Evolutionary conservation across 2,888 invertebrate species (phyloP).

Genomic region (Tipula lateralis): DNA sequence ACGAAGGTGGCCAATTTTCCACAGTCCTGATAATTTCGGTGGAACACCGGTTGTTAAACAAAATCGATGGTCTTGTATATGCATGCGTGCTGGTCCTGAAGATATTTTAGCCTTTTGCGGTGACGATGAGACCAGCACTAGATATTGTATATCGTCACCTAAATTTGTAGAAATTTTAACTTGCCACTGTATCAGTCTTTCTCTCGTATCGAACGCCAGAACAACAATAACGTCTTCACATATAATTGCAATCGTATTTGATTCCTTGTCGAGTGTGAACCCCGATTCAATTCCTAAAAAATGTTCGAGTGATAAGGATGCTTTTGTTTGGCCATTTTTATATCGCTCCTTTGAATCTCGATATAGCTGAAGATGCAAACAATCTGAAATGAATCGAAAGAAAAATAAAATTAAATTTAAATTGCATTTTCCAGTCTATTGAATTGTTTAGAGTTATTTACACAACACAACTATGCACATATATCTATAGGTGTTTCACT

Average conservation of each 20-base stretch:
- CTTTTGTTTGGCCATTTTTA: conserved; percentile 82
- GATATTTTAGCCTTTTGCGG: conserved; percentile 69
- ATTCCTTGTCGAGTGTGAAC: conserved; percentile 84
- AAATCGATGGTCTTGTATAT: conserved; percentile 74
- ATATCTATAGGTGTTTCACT: no score
- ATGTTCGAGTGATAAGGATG: conserved; percentile 77
- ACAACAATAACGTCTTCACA: conserved; percentile 84
- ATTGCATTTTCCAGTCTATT: not conserved
- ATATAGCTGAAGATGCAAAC: conserved; percentile 80
- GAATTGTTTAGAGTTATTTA: not conserved
- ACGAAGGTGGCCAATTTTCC: conserved; percentile 57
- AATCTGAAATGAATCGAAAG: conserved; percentile 55
- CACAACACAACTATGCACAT: no score
- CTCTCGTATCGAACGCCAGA: conserved; percentile 79
- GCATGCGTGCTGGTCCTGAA: conserved; percentile 73
- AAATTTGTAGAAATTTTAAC: conserved; percentile 78
- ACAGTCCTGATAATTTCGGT: conserved; percentile 68
- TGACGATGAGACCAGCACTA: conserved; percentile 66
- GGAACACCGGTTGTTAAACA: conserved; percentile 78
- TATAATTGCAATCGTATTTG: conserved; percentile 81
- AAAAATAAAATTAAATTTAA: not conserved
- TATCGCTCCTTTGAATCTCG: conserved; percentile 80
- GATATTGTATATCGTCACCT: conserved; percentile 79
- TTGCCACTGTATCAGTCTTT: conserved; percentile 83
- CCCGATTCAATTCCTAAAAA: conserved; percentile 83